Base-by-base conservation (phyloP, 2,888 invertebrate genomes). In the Clusia tigrina region DNA sequence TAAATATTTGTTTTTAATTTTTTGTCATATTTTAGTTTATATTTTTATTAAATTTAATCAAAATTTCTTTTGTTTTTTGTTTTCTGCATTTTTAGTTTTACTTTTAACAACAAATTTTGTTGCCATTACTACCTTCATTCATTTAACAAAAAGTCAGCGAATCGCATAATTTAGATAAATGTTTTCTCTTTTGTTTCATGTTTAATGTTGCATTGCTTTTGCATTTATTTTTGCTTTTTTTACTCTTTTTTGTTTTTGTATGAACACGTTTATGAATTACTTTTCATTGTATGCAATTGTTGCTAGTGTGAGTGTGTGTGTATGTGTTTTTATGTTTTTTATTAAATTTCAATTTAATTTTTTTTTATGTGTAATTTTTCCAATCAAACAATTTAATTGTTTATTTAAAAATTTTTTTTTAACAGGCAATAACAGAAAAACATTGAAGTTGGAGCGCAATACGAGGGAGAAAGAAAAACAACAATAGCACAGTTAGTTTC, bases 241-340 rank as follows among this genome's bases (percentile, higher is more conserved):
- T 48, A 32, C 12, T 48, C 18, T 20, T 18, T 22, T 20, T 48
- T 48, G 2, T 20, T 20, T 48, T 20, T 48, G 18, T 60, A 64
- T 64, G 64, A 60, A 64, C 61, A 64, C 64, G 60, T 64, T 64
- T 54, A 54, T 46, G 57, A 57, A 48, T 25, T 57, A 38, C 15
- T 54, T 48, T 2, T 48, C 18, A 20, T 48, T 48, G 48, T 48
- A 48, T 42, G 42, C 10, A 42, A 12, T 48, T 48, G 18, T 18
- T 48, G 3, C 22, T 48, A 15, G 42, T 42, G 12, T 32, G 52
- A n/a, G 20, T 22, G 20, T 22, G 17, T 51, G 12, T 51, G 53
- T 52, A n/a, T 52, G 20, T 63, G 24, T 32, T 52, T 32, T 58
- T 46, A 38, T 38, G 42, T 42, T 42, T 42, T 42, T n/a, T 10